Percentiles rank a stretch among this genome's conserved stretches.
phyloP scores from a whole-genome alignment of 53 echinoderm and acorn worm genomes.

The Actinopyga echinites region DNA sequence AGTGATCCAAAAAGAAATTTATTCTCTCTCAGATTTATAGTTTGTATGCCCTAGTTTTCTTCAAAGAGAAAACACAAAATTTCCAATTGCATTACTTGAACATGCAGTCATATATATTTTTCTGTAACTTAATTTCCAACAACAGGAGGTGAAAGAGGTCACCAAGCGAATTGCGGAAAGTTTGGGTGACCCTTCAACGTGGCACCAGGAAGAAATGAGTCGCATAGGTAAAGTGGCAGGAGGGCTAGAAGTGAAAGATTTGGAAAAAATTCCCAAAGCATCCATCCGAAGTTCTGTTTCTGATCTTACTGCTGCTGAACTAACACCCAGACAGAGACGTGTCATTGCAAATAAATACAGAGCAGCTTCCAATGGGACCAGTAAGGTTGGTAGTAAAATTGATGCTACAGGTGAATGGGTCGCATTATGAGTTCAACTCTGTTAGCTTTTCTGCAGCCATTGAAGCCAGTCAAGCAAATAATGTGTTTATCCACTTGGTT shows the following conservation, averaged over 20 bases:
- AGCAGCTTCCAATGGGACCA: slow-evolving; percentile 19
- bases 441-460: no score
- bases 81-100: no score
- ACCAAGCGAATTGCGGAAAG: slow-evolving; percentile 45
- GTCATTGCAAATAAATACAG: slow-evolving; percentile 57
- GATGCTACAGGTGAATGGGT: background rate
- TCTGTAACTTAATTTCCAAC: background rate
- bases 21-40: no score
- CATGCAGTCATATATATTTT: no score
- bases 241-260: slow-evolving; percentile 61
- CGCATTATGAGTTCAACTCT: background rate
- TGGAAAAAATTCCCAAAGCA: slow-evolving; percentile 52
- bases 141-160: slow-evolving; percentile 63
- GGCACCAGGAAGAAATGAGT: slow-evolving; percentile 54
- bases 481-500: no score
- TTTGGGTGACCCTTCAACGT: slow-evolving; percentile 46
- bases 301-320: slow-evolving; percentile 52
- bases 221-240: slow-evolving; percentile 57
- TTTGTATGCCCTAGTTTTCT: no score
- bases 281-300: slow-evolving; percentile 46
- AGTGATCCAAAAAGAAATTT: no score
- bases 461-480: no score
- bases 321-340: slow-evolving; percentile 54
- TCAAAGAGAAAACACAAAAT: no score
- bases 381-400: slow-evolving; percentile 7